phyloP scores from a whole-genome alignment of 2,888 invertebrate genomes.

The Cerceris rybyensis region DNA sequence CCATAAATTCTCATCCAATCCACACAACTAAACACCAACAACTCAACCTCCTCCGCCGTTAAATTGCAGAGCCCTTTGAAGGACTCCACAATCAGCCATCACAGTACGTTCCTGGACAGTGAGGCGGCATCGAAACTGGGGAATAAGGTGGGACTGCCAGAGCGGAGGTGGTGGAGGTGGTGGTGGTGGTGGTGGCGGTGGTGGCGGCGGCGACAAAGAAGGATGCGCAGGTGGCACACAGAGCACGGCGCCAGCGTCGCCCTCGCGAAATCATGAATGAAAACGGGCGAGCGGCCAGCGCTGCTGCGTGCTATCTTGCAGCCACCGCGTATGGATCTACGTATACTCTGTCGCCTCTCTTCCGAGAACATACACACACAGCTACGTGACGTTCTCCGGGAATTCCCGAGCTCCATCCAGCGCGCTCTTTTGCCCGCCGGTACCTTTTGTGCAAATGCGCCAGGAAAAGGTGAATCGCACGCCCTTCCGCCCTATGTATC shows the following conservation, averaged over 20 bases:
- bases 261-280: slow-evolving; percentile 76
- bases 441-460: slow-evolving; percentile 41
- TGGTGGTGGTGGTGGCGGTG: slow-evolving; percentile 12
- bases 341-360: not conserved
- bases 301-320: slow-evolving; percentile 39
- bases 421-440: not conserved
- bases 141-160: slow-evolving; percentile 1
- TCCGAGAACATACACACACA: too few relatives aligned
- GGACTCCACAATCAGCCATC: not conserved
- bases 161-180: slow-evolving; percentile 18
- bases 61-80: too few relatives aligned
- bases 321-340: slow-evolving; percentile 38
- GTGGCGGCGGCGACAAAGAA: slow-evolving; percentile 26
- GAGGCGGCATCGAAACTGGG: slow-evolving; percentile 23
- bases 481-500: slow-evolving; percentile 18
- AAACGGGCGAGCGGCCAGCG: slow-evolving; percentile 66
- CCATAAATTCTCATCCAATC: too few relatives aligned
- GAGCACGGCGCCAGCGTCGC: slow-evolving; percentile 65
- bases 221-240: slow-evolving; percentile 54
- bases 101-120: slow-evolving; percentile 25
- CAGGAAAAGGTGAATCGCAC: slow-evolving; percentile 47
- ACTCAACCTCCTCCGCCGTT: too few relatives aligned
- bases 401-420: too few relatives aligned
- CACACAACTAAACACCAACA: too few relatives aligned
- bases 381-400: too few relatives aligned